Base-by-base conservation (phyloP, 2,113 vertebrate species). In the Lutjanus erythropterus region DNA sequence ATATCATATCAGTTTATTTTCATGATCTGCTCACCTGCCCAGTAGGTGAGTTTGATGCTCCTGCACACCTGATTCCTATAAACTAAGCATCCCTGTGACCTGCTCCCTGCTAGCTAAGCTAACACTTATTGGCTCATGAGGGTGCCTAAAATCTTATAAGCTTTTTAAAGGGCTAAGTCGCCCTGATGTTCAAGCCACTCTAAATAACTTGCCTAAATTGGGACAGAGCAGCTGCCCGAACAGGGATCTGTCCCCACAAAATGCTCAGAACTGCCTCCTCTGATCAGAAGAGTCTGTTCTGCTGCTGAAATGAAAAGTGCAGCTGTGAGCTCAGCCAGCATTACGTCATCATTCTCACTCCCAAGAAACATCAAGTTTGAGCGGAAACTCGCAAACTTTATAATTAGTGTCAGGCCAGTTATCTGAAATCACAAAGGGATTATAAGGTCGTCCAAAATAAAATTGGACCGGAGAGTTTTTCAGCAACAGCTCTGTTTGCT, bases 241-340 rank as follows among this genome's bases (percentile, higher is more conserved):
- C 0, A 18, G 39, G 8, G 11, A 66, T 52, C 4, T 44, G 42
- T 47, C 23, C 35, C 55, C 25, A 25, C 68, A 41, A 55, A 64
- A 65, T 21, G 47, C 56, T 67, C 47, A 14, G 2, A 80, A 46
- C 52, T 21, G 52, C 69, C 71, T 77, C 62, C 55, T 78, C 44
- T 16, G 73, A 78, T 67, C 59, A 73, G 69, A 56, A 35, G 59
- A 78, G 77, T 52, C 35, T 64, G 66, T 71, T 80, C 71, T 77
- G 75, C 68, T 27, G 76, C 62, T 77, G 58, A 49, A 59, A 74
- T 74, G 68, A 75, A 65, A 81, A 49, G 78, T 76, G 71, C 87
- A 72, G 73, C 73, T 66, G 60, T 49, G 72, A 70, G 58, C 58
- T 70, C 71, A 42, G 60, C 3, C 31, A 44, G 65, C 3, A 14